A percentile compares a stretch with the other conserved stretches of the same genome.
Conservation (phyloP, 2,113 vertebrate genomes). For the Cromileptes altivelis region DNA sequence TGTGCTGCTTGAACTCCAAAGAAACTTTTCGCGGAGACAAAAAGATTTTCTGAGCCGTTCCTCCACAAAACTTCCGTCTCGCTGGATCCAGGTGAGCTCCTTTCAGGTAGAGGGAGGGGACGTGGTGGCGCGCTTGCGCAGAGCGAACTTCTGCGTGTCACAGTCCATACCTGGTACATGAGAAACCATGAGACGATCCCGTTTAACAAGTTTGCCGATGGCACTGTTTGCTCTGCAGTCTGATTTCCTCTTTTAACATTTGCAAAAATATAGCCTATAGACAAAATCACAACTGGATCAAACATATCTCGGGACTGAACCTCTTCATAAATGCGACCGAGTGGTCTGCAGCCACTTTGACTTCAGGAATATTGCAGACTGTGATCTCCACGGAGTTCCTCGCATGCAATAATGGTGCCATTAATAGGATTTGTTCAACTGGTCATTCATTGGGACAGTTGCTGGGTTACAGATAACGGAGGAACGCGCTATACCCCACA, state of each 20-base stretch:
- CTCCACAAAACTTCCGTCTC: constrained; percentile 82
- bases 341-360: neutral
- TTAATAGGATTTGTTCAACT: constrained; percentile 78
- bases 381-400: constrained; percentile 33
- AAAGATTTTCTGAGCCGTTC: constrained; percentile 1
- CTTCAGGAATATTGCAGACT: neutral
- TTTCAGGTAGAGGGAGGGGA: constrained; percentile 80
- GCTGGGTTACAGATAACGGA: constrained; percentile 82
- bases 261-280: neutral
- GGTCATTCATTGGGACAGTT: constrained; percentile 80
- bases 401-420: constrained; percentile 65
- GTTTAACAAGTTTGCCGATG: neutral
- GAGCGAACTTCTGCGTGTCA: constrained; percentile 28
- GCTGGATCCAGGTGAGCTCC: constrained; percentile 90
- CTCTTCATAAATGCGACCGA: neutral
- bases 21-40: neutral
- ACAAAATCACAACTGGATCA: neutral
- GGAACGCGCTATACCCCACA: constrained; percentile 72
- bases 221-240: too few species aligned
- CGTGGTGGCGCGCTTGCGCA: constrained; percentile 78
- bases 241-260: too few species aligned
- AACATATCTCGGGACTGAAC: neutral
- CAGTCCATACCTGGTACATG: constrained; percentile 49
- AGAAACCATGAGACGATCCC: neutral
- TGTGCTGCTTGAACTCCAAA: neutral